phyloP scores from a whole-genome alignment of 2,113 vertebrate genomes.

The Vireo altiloquus region DNA sequence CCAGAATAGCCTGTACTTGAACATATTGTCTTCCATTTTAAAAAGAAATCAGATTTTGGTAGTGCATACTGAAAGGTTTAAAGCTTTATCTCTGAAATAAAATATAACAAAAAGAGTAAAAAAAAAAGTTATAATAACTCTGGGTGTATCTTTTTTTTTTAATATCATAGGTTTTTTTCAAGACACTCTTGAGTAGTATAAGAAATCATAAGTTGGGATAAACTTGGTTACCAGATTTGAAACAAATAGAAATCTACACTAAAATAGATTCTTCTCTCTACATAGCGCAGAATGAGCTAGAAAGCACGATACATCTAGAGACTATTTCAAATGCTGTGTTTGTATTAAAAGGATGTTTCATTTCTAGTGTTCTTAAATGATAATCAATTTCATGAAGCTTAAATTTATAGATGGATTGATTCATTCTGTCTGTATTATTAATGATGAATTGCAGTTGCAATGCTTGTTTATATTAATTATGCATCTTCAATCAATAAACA shows the following conservation, averaged over 20 bases:
- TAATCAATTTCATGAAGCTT: background rate
- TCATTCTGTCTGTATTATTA: background rate
- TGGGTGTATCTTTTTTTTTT: background rate
- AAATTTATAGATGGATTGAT: background rate
- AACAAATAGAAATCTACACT: background rate
- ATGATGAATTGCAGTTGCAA: background rate
- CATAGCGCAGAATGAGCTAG: background rate
- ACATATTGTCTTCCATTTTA: background rate
- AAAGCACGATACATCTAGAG: background rate
- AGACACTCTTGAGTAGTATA: background rate
- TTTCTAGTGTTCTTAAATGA: background rate
- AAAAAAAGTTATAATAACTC: background rate
- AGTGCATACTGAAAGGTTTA: background rate
- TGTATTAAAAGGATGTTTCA: background rate
- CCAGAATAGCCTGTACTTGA: background rate
- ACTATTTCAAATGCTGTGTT: background rate
- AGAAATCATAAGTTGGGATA: background rate
- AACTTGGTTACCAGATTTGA: background rate
- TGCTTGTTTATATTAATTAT: conserved; percentile 1
- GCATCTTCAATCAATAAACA: conserved; percentile 3
- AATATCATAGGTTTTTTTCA: background rate
- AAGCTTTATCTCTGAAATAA: background rate
- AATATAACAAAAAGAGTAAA: background rate
- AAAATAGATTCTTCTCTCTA: background rate
- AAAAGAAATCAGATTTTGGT: background rate